phyloP scores from a whole-genome alignment of 1,140 invertebrate genomes.

The Drosophila subpulchrella region DNA sequence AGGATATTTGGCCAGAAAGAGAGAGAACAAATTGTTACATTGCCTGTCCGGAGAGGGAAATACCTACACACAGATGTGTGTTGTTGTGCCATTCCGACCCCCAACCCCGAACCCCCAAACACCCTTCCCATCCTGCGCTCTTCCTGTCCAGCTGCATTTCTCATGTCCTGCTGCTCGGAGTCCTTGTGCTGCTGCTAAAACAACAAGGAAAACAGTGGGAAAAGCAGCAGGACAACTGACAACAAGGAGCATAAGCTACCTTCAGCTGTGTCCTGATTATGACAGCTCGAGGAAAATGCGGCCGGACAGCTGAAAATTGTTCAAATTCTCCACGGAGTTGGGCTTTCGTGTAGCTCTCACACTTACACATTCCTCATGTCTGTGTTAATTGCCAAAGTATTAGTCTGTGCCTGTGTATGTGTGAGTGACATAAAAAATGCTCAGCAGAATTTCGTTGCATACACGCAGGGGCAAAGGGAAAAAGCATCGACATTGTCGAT shows the following conservation, averaged over 20 bases:
- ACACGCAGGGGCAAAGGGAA: constrained; percentile 22
- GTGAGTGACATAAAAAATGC: constrained; percentile 45
- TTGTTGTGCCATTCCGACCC: constrained; percentile 30
- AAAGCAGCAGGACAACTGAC: constrained; percentile 47
- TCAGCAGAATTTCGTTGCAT: constrained; percentile 47
- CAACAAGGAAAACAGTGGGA: constrained; percentile 17
- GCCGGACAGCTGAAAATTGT: constrained; percentile 50
- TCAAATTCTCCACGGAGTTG: constrained; percentile 62
- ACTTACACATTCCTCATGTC: constrained; percentile 35
- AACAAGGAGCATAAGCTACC: constrained; percentile 57
- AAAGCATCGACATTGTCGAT: neutral
- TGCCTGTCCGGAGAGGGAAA: constrained; percentile 52
- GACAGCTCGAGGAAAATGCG: constrained; percentile 78
- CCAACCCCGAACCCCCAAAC: neutral
- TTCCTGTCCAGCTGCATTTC: constrained; percentile 29
- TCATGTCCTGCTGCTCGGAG: constrained; percentile 46
- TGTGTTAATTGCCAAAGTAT: constrained; percentile 65
- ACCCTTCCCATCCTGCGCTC: constrained; percentile 8
- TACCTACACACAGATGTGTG: constrained; percentile 8
- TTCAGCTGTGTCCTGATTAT: constrained; percentile 75
- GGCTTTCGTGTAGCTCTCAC: constrained; percentile 45
- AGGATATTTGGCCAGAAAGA: constrained; percentile 17
- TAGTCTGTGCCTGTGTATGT: constrained; percentile 28
- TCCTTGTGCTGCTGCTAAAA: constrained; percentile 35
- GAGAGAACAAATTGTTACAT: constrained; percentile 63